phyloP scores from a whole-genome alignment of 2,888 invertebrate genomes.

The Beris morrisii region DNA sequence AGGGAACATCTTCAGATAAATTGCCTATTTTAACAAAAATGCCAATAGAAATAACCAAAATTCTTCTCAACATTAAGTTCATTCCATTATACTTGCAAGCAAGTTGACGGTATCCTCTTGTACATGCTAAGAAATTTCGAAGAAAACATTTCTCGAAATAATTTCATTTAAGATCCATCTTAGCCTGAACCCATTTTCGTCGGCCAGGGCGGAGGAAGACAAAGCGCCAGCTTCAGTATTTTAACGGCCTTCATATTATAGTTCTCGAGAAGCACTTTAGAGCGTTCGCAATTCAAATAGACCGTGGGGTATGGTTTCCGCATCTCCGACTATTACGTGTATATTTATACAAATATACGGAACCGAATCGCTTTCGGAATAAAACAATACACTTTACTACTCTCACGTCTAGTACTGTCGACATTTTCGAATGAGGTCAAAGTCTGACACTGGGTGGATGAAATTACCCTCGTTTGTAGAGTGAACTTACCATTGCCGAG shows the following conservation, averaged over 20 bases:
- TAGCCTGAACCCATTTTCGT: constrained; percentile 4
- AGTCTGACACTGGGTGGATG: constrained; percentile 12
- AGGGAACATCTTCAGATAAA: too few species aligned
- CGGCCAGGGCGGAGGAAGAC: too few species aligned
- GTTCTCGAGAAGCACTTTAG: constrained; percentile 12
- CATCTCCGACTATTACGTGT: not conserved
- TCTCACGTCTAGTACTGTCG: too few species aligned
- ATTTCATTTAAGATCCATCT: constrained; percentile 7
- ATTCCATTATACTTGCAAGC: constrained; percentile 1
- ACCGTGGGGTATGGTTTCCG: not conserved
- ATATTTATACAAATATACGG: not conserved
- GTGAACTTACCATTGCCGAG: constrained; percentile 31
- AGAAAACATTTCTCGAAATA: constrained; percentile 10
- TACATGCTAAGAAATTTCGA: not conserved
- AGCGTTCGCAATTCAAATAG: constrained; percentile 13
- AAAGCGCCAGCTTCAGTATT: not conserved
- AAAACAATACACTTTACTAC: constrained; percentile 7
- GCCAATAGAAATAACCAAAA: constrained; percentile 8
- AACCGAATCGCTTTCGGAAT: not conserved
- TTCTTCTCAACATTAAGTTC: constrained; percentile 2
- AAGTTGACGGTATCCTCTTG: constrained; percentile 4
- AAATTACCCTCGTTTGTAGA: constrained; percentile 37
- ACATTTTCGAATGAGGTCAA: constrained; percentile 25
- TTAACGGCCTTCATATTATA: constrained; percentile 12
- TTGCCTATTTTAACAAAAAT: not conserved